Base-by-base conservation (phyloP, 2,113 vertebrate genomes). In the Noturus placidus region DNA sequence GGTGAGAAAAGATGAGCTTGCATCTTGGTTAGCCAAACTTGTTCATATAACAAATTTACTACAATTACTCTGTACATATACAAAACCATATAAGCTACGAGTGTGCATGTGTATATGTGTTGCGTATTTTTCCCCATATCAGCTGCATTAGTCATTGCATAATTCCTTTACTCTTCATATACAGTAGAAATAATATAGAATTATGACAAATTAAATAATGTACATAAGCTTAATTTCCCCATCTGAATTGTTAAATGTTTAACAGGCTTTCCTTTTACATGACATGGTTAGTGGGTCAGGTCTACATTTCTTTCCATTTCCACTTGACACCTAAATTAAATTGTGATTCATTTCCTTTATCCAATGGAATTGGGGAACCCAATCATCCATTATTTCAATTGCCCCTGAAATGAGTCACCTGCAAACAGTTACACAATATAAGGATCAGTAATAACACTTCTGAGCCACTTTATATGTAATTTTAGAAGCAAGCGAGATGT, bases 41-140 rank as follows among this genome's bases (percentile, higher is more conserved):
- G 27, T 78, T 46, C 46, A 50, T 52, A 46, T 50, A 76, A 76
- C 42, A 77, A 42, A 76, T 27, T 77, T 30, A 50, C 76, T 19
- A 10, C 50, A 52, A 56, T 10, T 33, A 56, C 7, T 30, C 80
- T 87, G 79, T 83, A 83, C 82, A 87, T 85, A 89, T 67, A 22
- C 11, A 35, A 70, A 56, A 38, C 76, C 25, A 63, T 38, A 81
- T 56, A 78, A 86, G 78, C 82, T 57, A 25, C 46, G 35, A 33
- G 82, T 33, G 76, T 87, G 78, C 78, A n/a, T 42, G 52, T 59
- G 20, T 86, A 11, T 69, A 42, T 3, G 46, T n/a, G 14, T 79
- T 67, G 85, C 82, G 52, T 46, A 54, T 59, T 22, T 42, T 50
- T 50, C 46, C 27, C 59, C 30, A n/a, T 17, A 50, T 65, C 50